Evolutionary conservation across 2,797 vertebrate genomes (phyloP).

Genomic region (Pangasius krempfi): DNA sequence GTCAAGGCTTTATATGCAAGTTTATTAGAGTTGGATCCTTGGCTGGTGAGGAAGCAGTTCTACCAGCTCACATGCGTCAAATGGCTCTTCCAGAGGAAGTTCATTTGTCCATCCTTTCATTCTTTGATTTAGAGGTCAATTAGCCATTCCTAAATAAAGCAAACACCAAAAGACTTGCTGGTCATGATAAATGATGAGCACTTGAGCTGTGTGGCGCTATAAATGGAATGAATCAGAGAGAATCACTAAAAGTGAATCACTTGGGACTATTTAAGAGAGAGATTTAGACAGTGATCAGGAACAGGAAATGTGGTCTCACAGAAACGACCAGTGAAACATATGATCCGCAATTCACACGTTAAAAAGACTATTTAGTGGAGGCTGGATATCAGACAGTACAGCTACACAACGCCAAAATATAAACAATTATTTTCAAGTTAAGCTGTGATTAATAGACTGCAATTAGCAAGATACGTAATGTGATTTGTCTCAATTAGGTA

Average conservation of each 20-base stretch:
- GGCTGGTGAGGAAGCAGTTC: not conserved
- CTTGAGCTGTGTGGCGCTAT: not conserved
- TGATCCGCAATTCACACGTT: not conserved
- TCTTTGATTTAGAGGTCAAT: conserved; percentile 21
- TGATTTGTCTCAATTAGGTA: conserved; percentile 6
- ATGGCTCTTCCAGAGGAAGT: not conserved
- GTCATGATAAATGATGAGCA: not conserved
- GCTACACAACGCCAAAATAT: not conserved
- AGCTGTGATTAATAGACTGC: not conserved
- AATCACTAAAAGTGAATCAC: not conserved
- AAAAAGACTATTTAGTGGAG: not conserved
- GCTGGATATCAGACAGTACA: not conserved
- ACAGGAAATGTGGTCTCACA: conserved; percentile 9
- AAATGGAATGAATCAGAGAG: not conserved
- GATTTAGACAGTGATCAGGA: not conserved
- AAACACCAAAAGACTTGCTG: not conserved
- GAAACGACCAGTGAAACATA: not conserved
- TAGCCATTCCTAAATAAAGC: not conserved
- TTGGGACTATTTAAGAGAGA: conserved; percentile 1
- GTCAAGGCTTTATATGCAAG: not conserved
- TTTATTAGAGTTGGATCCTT: not conserved
- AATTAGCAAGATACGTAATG: not conserved
- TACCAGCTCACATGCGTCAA: not conserved
- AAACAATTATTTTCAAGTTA: not conserved
- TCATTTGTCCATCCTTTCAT: not conserved